phyloP scores from a whole-genome alignment of 2,797 vertebrate species.

The Lacerta viridis region DNA sequence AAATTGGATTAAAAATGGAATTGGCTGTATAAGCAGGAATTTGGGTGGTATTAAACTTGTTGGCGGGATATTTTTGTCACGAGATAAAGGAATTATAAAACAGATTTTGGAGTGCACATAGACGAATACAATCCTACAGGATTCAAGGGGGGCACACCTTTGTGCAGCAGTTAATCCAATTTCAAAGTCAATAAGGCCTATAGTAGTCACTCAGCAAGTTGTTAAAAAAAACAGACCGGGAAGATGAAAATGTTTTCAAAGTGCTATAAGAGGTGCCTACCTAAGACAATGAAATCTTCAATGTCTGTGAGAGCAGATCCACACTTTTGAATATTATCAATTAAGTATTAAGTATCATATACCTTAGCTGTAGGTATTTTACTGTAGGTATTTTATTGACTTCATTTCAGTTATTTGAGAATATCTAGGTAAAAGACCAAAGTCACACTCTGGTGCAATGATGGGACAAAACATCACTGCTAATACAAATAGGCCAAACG shows the following conservation, averaged over 20 bases:
- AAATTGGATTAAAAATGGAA: conserved; percentile 50
- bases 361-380: not conserved
- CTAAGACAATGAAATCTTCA: not conserved
- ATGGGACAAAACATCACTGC: not conserved
- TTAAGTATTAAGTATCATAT: not conserved
- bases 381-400: not conserved
- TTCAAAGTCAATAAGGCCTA: conserved; percentile 36
- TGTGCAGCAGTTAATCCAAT: conserved; percentile 41
- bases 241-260: conserved; percentile 24
- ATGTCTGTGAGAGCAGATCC: not conserved
- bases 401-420: not conserved
- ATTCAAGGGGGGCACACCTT: conserved; percentile 2
- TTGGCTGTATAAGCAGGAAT: conserved; percentile 48
- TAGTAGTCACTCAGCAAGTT: conserved; percentile 33
- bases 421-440: not conserved
- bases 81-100: conserved; percentile 40
- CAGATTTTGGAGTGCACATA: conserved; percentile 17
- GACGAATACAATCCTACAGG: conserved; percentile 30
- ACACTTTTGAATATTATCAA: not conserved
- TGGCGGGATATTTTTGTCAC: conserved; percentile 31
- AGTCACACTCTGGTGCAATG: not conserved
- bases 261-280: not conserved
- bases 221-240: not conserved
- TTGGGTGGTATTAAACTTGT: conserved; percentile 42
- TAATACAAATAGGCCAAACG: not conserved